Percentiles rank a stretch among this genome's conserved stretches.
Evolutionary conservation across 1,140 invertebrate species (phyloP).

Genomic region (Papilio machaon): DNA sequence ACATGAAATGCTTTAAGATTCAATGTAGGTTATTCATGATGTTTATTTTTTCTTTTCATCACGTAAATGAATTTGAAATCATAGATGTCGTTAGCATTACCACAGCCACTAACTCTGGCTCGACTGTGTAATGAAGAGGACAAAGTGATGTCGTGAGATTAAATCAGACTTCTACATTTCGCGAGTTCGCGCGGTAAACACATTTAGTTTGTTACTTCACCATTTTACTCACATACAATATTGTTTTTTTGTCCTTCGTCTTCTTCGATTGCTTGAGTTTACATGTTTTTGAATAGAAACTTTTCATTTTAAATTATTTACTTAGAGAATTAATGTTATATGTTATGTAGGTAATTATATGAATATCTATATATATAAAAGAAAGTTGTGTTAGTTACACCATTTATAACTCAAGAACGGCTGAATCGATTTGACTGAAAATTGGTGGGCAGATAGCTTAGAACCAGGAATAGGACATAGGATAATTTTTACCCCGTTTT

Average conservation of each 20-base stretch:
- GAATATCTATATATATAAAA: no score
- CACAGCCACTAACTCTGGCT: not conserved
- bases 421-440: no score
- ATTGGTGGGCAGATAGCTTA: no score
- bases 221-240: not conserved
- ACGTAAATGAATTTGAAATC: not conserved
- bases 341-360: no score
- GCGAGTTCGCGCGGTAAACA: not conserved
- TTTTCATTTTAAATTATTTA: not conserved
- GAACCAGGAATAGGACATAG: no score
- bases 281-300: not conserved
- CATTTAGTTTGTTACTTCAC: conserved; percentile 14
- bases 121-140: not conserved
- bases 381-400: no score
- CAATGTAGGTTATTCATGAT: not conserved
- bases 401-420: no score
- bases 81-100: not conserved
- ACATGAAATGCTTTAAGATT: not conserved
- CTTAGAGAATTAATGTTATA: no score
- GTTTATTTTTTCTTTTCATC: not conserved
- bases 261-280: not conserved
- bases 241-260: not conserved
- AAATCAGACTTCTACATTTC: conserved; percentile 5
- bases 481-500: no score
- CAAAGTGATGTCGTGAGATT: conserved; percentile 9